Evolutionary conservation across 1,140 invertebrate species (phyloP).

Genomic region (Drosophila saltans): DNA sequence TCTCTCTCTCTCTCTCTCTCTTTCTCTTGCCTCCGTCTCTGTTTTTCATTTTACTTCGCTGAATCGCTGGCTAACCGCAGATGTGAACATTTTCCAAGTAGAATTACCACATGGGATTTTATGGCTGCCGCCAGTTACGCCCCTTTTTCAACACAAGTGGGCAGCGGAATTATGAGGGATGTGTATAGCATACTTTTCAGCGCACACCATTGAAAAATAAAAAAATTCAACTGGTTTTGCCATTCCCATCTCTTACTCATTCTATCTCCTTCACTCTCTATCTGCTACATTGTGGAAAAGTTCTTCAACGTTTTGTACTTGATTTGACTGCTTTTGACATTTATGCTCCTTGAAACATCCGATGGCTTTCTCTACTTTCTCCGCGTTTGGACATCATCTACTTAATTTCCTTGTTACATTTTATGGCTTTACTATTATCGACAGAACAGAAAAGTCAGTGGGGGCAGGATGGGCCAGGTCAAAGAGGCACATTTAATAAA

Average conservation of each 20-base stretch:
- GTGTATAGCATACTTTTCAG: constrained; percentile 47
- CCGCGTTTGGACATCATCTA: constrained; percentile 40
- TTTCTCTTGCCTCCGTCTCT: neutral
- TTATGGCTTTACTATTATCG: constrained; percentile 71
- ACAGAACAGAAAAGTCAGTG: constrained; percentile 29
- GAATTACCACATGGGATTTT: constrained; percentile 14
- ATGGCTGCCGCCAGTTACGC: constrained; percentile 8
- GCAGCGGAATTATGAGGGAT: neutral
- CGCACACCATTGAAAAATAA: constrained; percentile 21
- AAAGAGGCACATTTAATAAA: constrained; percentile 44
- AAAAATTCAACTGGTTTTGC: constrained; percentile 15
- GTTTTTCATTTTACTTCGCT: neutral
- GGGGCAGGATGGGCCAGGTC: neutral
- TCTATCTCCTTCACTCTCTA: constrained; percentile 19
- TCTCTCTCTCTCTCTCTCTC: neutral
- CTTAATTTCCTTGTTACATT: constrained; percentile 72
- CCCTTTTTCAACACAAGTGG: constrained; percentile 1
- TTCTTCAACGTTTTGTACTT: constrained; percentile 50
- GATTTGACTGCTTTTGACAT: constrained; percentile 77
- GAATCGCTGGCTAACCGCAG: neutral
- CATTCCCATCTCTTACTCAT: constrained; percentile 9
- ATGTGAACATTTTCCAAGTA: constrained; percentile 14
- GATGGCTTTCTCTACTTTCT: constrained; percentile 15
- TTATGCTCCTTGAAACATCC: constrained; percentile 55
- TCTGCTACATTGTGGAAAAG: constrained; percentile 25